A percentile compares a stretch with the other conserved stretches of the same genome.
Conservation (phyloP, 2,888 invertebrate species). For the Agrochola lychnidis region DNA sequence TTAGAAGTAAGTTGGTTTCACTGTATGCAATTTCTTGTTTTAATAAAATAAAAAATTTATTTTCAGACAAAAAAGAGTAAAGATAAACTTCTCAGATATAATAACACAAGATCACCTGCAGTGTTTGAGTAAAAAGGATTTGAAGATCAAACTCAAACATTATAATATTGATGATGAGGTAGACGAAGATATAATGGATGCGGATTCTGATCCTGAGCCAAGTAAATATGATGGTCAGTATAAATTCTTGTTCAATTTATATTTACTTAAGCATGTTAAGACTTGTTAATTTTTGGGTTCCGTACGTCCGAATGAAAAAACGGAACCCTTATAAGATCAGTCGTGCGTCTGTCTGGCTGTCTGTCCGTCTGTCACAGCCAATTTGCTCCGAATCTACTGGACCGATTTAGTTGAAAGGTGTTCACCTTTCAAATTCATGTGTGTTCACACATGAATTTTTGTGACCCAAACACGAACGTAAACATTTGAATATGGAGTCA, state of each 20-base stretch:
- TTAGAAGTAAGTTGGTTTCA: neutral
- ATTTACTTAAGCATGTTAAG: neutral
- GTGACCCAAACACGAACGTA: no score
- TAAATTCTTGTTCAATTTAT: neutral
- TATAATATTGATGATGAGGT: conserved; percentile 73
- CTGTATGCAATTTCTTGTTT: neutral
- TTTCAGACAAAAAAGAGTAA: conserved; percentile 83
- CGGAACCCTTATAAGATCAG: no score
- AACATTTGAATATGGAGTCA: no score
- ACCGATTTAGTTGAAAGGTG: no score
- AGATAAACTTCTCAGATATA: conserved; percentile 82
- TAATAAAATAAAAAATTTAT: conserved; percentile 7
- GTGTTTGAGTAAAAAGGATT: conserved; percentile 79
- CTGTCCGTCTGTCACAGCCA: no score
- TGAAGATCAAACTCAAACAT: conserved; percentile 83
- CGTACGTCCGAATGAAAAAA: no score
- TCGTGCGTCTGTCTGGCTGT: no score
- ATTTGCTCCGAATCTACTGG: no score
- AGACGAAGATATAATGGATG: conserved; percentile 74
- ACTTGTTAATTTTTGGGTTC: neutral
- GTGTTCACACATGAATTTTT: no score
- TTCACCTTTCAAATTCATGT: no score
- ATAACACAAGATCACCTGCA: conserved; percentile 83
- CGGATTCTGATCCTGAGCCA: conserved; percentile 74
- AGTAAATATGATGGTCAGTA: conserved; percentile 87